Percentiles rank a stretch among this genome's conserved stretches.
These are phyloP conservation scores for Leptonema lineaticorne DNA, from an alignment of 1,140 invertebrate genomes.

Conservation along the genomic window DNA sequence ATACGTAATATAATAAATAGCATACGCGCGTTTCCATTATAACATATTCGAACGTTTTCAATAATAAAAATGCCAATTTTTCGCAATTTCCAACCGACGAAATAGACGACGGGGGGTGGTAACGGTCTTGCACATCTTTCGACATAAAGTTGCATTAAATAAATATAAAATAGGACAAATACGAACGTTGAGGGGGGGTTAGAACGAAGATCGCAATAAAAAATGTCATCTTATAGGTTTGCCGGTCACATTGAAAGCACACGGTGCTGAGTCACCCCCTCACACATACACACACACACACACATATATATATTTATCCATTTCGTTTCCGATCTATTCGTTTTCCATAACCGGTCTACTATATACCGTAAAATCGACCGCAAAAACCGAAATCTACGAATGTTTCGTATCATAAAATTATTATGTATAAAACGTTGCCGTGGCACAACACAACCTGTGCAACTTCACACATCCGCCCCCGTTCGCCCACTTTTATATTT, in stretches of 20 bases:
- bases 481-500: background rate
- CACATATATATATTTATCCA: no score
- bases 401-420: conserved; percentile 28
- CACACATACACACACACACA: no score
- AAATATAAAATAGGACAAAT: conserved; percentile 32
- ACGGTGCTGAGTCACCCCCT: background rate
- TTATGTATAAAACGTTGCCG: conserved; percentile 27
- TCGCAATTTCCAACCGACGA: background rate
- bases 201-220: conserved; percentile 16
- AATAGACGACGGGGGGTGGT: background rate
- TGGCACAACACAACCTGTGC: background rate
- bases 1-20: no score
- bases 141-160: conserved; percentile 22
- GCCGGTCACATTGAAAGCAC: conserved; percentile 21
- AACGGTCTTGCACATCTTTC: background rate
- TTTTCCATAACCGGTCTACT: conserved; percentile 6
- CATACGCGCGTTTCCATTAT: background rate
- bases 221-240: conserved; percentile 22
- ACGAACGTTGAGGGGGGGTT: conserved; percentile 1
- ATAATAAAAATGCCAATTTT: background rate
- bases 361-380: background rate
- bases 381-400: conserved; percentile 5
- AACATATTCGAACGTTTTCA: background rate
- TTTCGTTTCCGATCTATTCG: no score
- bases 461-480: no score